phyloP scores from a whole-genome alignment of 2,113 vertebrate species.

The Loxodonta africana region DNA sequence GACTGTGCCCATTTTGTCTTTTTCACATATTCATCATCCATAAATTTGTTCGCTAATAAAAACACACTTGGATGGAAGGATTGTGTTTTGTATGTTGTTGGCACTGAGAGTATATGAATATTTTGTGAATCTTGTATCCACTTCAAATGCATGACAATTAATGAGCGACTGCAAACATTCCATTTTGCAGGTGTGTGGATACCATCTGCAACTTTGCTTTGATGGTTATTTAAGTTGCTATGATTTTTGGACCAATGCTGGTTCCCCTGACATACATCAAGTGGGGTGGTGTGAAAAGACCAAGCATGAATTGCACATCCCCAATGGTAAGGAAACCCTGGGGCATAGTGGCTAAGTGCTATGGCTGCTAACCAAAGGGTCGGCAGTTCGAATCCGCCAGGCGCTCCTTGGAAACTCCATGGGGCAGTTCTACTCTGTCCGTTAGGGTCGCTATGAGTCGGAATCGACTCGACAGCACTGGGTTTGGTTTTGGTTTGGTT shows the following conservation, averaged over 20 bases:
- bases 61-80: neutral
- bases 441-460: no score
- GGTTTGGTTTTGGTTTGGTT: no score
- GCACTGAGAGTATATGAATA: neutral
- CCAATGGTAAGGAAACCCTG: constrained; percentile 78
- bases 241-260: constrained; percentile 87
- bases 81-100: neutral
- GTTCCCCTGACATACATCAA: constrained; percentile 85
- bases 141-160: neutral
- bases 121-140: constrained; percentile 13
- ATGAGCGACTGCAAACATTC: neutral
- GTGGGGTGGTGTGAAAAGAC: constrained; percentile 87
- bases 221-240: constrained; percentile 87
- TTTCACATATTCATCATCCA: neutral
- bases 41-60: neutral
- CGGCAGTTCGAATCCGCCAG: no score
- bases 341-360: no score
- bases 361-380: no score
- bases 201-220: constrained; percentile 86
- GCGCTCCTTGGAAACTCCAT: no score
- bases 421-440: no score
- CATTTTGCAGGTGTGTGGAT: constrained; percentile 84
- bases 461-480: no score
- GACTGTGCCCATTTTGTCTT: neutral
- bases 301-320: constrained; percentile 83